Evolutionary conservation across 2,888 invertebrate species (phyloP).

Genomic region (Lycia hirtaria): DNA sequence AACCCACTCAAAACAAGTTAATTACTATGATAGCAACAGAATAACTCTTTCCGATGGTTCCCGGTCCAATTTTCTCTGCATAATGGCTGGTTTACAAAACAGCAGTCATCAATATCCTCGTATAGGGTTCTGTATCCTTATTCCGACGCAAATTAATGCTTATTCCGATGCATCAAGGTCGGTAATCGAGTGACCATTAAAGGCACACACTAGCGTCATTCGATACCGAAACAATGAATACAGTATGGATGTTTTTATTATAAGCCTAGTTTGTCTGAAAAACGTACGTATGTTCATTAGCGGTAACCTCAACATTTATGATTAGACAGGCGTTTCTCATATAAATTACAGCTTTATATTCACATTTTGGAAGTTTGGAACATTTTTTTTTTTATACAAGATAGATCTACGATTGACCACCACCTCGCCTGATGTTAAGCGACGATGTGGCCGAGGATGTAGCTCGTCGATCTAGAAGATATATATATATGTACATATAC

Average conservation of each 20-base stretch:
- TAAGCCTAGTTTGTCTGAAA: background rate
- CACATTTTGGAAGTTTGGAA: no score
- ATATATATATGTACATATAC: no score
- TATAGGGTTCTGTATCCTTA: constrained; percentile 32
- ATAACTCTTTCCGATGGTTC: background rate
- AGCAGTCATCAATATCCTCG: constrained; percentile 24
- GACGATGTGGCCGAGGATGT: no score
- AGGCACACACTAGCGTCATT: constrained; percentile 31
- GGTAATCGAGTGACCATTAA: constrained; percentile 28
- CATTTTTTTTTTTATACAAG: no score
- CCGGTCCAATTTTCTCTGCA: background rate
- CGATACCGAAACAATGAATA: constrained; percentile 21
- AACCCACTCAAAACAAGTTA: background rate
- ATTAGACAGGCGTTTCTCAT: no score
- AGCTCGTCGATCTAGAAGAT: no score
- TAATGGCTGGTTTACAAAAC: constrained; percentile 13
- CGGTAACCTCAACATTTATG: no score
- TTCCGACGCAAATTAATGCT: constrained; percentile 23
- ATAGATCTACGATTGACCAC: no score
- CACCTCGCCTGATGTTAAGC: no score
- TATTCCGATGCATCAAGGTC: constrained; percentile 36
- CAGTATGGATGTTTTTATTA: constrained; percentile 19
- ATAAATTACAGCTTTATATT: no score
- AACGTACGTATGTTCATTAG: no score
- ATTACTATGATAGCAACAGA: background rate